Conservation (phyloP, 2,113 vertebrate species). For the Pontoporia blainvillei region DNA sequence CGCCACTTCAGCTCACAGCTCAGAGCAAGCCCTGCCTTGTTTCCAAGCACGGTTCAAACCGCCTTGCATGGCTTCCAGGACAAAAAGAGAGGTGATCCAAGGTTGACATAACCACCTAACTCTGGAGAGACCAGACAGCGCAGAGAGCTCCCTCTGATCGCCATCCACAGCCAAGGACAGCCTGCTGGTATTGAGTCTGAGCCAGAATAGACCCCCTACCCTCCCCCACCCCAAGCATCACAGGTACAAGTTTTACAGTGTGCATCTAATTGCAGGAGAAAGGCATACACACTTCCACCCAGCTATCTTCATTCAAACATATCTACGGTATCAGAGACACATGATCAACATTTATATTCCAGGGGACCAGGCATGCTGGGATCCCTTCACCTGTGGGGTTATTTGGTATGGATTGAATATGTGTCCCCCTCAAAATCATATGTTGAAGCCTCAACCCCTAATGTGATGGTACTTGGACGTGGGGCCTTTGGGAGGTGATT, state of each 20-base stretch:
- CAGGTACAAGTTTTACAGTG: neutral
- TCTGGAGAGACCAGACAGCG: neutral
- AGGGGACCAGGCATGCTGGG: neutral
- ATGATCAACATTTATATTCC: neutral
- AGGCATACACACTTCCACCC: neutral
- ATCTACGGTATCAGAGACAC: neutral
- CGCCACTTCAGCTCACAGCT: neutral
- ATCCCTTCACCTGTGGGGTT: neutral
- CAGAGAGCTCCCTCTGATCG: neutral
- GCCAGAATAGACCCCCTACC: neutral
- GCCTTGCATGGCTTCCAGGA: neutral
- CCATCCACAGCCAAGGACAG: neutral
- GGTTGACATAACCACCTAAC: neutral
- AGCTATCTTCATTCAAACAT: neutral
- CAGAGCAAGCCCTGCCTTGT: neutral
- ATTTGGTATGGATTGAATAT: no score
- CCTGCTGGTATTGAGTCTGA: neutral
- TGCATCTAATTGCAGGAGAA: neutral
- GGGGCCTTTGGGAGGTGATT: neutral
- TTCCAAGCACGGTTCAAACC: neutral
- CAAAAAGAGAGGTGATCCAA: neutral
- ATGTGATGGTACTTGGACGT: neutral
- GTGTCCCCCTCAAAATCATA: neutral
- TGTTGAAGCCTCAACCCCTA: neutral
- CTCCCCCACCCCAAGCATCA: neutral